Conservation (phyloP, 2,113 vertebrate species). For the Daubentonia madagascariensis region DNA sequence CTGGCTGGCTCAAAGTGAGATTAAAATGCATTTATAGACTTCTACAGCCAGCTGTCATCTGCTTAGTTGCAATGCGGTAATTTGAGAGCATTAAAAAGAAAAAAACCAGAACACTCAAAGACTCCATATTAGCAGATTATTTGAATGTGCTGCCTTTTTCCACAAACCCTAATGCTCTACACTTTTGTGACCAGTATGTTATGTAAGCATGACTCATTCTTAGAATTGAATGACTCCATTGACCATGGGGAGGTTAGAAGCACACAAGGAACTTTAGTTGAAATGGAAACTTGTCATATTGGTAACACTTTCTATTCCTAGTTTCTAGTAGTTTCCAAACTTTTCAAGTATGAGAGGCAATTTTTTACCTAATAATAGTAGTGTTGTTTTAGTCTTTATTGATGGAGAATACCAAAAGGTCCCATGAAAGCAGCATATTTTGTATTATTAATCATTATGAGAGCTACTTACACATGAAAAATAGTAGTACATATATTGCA, state of each 20-base stretch:
- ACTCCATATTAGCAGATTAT: background rate
- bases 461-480: background rate
- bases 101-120: background rate
- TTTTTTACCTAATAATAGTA: background rate
- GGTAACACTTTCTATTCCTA: background rate
- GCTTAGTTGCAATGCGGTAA: background rate
- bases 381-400: background rate
- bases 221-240: background rate
- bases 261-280: background rate
- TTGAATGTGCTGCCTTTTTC: background rate
- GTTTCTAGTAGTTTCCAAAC: background rate
- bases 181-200: background rate
- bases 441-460: background rate
- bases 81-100: background rate
- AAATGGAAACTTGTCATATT: background rate
- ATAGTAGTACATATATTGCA: background rate
- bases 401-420: background rate
- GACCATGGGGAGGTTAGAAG: background rate
- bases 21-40: background rate
- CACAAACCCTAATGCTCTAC: background rate
- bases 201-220: background rate
- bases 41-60: background rate
- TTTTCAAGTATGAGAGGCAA: background rate
- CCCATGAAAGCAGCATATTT: slow-evolving; percentile 4
- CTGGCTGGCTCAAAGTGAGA: background rate